Percentiles rank a stretch among this genome's conserved stretches.
Conservation (phyloP, 2,797 vertebrate species). For the Megalops cyprinoides region DNA sequence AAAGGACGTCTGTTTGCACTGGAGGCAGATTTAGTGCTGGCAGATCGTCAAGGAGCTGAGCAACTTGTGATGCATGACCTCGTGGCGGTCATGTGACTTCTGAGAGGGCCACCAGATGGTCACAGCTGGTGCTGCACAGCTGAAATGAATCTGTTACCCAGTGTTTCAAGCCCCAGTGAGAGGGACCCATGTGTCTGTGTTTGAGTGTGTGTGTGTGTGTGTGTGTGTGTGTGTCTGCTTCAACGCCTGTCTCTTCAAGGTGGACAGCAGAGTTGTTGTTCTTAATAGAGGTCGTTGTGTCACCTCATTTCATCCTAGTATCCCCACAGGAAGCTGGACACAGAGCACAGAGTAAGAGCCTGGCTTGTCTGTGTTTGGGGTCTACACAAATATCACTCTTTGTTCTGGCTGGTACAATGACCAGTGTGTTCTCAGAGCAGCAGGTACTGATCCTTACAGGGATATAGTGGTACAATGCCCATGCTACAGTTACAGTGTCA, state of each 20-base stretch:
- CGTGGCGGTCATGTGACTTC: background rate
- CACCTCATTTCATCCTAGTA: too few relatives aligned
- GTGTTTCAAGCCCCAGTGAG: background rate
- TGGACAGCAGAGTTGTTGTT: background rate
- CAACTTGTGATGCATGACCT: background rate
- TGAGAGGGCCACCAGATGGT: constrained; percentile 10
- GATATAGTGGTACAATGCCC: background rate
- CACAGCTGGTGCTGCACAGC: constrained; percentile 1
- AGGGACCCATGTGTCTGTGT: background rate
- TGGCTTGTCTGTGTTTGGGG: too few relatives aligned
- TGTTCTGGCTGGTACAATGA: background rate
- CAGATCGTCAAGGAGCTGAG: background rate
- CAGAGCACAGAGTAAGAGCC: too few relatives aligned
- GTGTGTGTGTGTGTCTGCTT: constrained; percentile 3
- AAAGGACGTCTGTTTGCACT: constrained; percentile 9
- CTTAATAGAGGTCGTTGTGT: background rate
- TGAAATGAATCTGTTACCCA: background rate
- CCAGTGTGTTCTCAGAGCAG: too few relatives aligned
- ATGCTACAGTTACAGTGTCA: background rate
- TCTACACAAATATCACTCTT: too few relatives aligned
- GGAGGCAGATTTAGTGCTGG: background rate
- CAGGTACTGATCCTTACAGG: background rate
- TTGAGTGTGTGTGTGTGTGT: background rate
- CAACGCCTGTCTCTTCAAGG: background rate
- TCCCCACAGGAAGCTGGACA: too few relatives aligned